Evolutionary conservation across 1,140 invertebrate species (phyloP), one percentile per base, ranked within the genome.

Genomic region (Triops cancriformis): DNA sequence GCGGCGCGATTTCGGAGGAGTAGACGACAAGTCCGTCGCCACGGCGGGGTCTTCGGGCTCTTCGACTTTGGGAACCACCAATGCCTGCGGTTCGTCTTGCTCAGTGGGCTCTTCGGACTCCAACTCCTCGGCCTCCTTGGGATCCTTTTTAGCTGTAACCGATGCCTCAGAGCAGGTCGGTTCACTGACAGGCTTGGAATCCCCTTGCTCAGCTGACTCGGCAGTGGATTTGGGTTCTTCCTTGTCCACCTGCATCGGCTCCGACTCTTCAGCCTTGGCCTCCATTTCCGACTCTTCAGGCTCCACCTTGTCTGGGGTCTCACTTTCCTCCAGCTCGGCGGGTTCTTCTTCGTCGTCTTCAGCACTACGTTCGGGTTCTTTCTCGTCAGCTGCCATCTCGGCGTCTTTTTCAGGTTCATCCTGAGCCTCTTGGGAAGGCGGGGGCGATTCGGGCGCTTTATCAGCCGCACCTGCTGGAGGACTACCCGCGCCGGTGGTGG

Each of bases 211-310:
- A 1, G 78, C 43, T 72, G 80, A 76, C 41, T 82, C 79, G 9
- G 76, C 6, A 45, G 81, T 75, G 11, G 51, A 77, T 45, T 80
- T 76, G 75, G 42, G 75, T 79, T 80, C 80, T 73, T 80, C 79
- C 75, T 82, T 81, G 76, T 83, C 80, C 45, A 82, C 81, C 74
- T 84, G 82, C n/a, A 79, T 75, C 76, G 79, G 75, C 43, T 84
- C 82, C 26, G 78, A 75, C 75, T 82, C 77, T 28, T 76, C 73
- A 76, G 81, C 78, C 73, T 82, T 80, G 42, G 78, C 74, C n/a
- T 75, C 79, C 64, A 82, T 80, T 42, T 79, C 77, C 23, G 45
- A 78, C 18, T 26, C 28, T 76, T 11, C 31, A 42, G 81, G 72
- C 43, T 72, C 64, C 42, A 72, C 28, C 10, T 26, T 72, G n/a